A percentile compares a stretch with the other conserved stretches of the same genome.
phyloP scores from a whole-genome alignment of 2,113 vertebrate species.

The Odocoileus hemionus region DNA sequence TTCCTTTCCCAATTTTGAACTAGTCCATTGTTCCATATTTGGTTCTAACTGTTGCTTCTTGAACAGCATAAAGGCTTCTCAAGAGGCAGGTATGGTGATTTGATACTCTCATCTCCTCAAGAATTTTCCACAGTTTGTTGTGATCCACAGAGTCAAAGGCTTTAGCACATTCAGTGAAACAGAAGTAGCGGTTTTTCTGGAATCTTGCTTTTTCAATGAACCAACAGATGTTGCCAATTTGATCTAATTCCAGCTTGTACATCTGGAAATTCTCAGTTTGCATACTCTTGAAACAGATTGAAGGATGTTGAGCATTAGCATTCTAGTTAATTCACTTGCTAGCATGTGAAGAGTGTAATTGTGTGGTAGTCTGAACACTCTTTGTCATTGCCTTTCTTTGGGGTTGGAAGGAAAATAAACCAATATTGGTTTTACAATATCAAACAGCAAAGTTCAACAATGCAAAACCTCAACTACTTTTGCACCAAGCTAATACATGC shows the following conservation, averaged over 20 bases:
- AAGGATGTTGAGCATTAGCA: neutral
- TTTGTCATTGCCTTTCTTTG: neutral
- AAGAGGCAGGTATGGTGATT: neutral
- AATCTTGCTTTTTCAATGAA: neutral
- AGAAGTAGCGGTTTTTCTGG: neutral
- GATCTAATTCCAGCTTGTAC: neutral
- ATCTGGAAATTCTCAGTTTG: neutral
- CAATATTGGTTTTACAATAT: neutral
- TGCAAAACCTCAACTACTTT: neutral
- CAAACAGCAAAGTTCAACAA: neutral
- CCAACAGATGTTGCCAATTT: neutral
- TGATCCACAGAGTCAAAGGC: neutral
- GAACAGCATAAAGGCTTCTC: neutral
- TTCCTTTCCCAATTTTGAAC: neutral
- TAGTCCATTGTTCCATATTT: neutral
- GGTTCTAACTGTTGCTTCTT: neutral
- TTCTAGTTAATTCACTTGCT: neutral
- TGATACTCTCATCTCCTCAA: neutral
- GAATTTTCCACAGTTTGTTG: neutral
- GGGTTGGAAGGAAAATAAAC: neutral
- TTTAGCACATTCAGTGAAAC: neutral
- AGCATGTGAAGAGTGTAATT: neutral
- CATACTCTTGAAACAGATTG: neutral
- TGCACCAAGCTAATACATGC: neutral
- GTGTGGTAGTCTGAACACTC: neutral